A percentile compares a stretch with the other conserved stretches of the same genome.
These are phyloP conservation scores for Megaceryle alcyon DNA, from an alignment of 2,797 vertebrate genomes.

Conservation along the genomic window DNA sequence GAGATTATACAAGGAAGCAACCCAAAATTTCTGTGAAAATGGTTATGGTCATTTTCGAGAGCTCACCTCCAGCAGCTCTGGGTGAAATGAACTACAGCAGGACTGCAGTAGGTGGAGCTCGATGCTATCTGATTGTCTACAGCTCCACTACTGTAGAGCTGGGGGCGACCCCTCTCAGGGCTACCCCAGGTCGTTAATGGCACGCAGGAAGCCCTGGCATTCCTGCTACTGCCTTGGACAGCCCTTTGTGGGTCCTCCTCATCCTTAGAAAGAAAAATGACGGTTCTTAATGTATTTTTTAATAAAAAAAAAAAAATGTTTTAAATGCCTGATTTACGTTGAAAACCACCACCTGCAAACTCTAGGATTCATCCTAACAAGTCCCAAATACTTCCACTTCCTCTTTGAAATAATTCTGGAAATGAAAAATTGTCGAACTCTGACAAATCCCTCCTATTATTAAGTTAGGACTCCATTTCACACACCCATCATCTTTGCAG, in stretches of 20 bases:
- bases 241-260: not conserved
- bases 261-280: not conserved
- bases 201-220: not conserved
- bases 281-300: not conserved
- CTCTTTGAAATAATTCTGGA: not conserved
- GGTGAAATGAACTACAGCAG: not conserved
- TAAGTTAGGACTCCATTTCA: not conserved
- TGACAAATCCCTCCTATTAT: not conserved
- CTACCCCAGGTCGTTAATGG: not conserved
- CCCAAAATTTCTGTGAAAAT: not conserved
- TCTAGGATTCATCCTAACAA: not conserved
- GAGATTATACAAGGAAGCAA: not conserved
- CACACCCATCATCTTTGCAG: not conserved
- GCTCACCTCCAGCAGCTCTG: not conserved
- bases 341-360: not conserved
- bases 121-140: not conserved
- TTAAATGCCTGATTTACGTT: not conserved
- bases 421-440: not conserved
- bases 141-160: not conserved
- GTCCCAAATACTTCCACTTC: not conserved
- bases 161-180: not conserved
- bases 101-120: conserved; percentile 61
- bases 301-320: not conserved
- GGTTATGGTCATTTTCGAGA: not conserved
- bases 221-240: not conserved